Base-by-base conservation (phyloP, 2,113 vertebrate species). In the Prinia subflava region DNA sequence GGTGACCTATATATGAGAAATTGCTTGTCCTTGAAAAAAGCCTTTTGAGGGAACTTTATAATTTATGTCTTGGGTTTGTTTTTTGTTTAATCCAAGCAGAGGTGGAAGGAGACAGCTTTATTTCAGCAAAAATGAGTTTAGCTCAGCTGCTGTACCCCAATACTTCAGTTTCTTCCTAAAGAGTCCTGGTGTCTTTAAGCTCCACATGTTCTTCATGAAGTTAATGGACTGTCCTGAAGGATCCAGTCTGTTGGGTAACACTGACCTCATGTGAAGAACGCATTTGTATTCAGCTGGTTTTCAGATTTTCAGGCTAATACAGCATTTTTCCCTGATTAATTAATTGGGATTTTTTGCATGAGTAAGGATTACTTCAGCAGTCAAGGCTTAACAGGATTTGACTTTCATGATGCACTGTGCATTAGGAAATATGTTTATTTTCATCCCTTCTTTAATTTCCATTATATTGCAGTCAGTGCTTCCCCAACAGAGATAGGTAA, bases 281-380 rank as follows among this genome's bases (percentile, higher is more conserved):
- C 28, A 82, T 87, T 96, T 85, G 27, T 56, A 46, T 93, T 86
- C 86, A 76, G 56, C 83, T 92, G 49, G n/a, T 92, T 93, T 82
- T 94, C 57, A 79, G 57, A 64, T 62, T 87, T 96, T 81, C 70
- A 91, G 94, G 69, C 74, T 92, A 93, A 90, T 92, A 76, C 76
- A 64, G 60, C 65, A 41, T 92, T 93, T 96, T 84, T 2, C 76
- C 60, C 64, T 80, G 68, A 75, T 94, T 50, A 94, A 95, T 95
- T 94, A 94, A 87, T 88, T 89, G 80, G 33, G 65, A 90, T 41
- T 30, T 93, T 96, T 92, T 93, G 92, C 92, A 87, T 86, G 62
- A 82, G 80, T 95, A 78, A 93, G 90, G 90, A 88, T 96, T 93
- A 71, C 75, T 94, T 94, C 39, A 64, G 11, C 79, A 84, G 89